A percentile compares a stretch with the other conserved stretches of the same genome.
These are phyloP conservation scores for Rapana venosa DNA, from an alignment of 2,888 invertebrate genomes.

Conservation along the genomic window DNA sequence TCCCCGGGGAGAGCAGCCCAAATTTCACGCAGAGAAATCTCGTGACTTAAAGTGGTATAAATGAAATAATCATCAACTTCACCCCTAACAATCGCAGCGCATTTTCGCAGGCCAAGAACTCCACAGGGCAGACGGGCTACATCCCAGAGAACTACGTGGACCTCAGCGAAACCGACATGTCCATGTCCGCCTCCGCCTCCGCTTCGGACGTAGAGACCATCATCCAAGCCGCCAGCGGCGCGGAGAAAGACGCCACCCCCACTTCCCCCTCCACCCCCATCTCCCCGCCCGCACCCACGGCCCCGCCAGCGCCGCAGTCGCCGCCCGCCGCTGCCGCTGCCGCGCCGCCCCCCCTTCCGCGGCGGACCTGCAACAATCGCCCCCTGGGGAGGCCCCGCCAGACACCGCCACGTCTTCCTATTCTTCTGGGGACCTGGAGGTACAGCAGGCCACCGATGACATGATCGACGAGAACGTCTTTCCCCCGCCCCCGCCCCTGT, in stretches of 20 bases:
- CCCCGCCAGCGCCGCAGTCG: conserved; percentile 7
- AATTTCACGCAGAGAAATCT: too few species aligned
- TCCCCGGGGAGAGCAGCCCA: too few species aligned
- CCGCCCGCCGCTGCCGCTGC: background rate
- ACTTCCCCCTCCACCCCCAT: background rate
- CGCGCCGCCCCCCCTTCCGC: background rate
- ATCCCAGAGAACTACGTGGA: conserved; percentile 92
- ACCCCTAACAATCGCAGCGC: too few species aligned
- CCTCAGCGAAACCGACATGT: conserved; percentile 36
- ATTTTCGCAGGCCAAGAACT: conserved; percentile 88
- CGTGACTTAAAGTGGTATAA: too few species aligned
- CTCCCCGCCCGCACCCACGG: conserved; percentile 24
- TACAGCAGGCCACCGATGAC: conserved; percentile 70
- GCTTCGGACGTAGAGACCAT: conserved; percentile 41
- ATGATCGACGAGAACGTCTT: conserved; percentile 58
- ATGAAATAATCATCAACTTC: too few species aligned
- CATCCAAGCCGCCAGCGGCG: background rate
- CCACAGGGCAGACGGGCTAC: conserved; percentile 94
- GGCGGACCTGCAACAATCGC: conserved; percentile 55
- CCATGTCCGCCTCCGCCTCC: conserved; percentile 28
- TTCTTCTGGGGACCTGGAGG: conserved; percentile 75
- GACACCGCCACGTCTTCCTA: conserved; percentile 72
- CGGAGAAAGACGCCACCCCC: conserved; percentile 28
- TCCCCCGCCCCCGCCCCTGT: conserved; percentile 53
- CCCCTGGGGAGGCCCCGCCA: conserved; percentile 55